Conservation (phyloP, 2,113 vertebrate genomes). For the Sinocyclocheilus maitianheensis region DNA sequence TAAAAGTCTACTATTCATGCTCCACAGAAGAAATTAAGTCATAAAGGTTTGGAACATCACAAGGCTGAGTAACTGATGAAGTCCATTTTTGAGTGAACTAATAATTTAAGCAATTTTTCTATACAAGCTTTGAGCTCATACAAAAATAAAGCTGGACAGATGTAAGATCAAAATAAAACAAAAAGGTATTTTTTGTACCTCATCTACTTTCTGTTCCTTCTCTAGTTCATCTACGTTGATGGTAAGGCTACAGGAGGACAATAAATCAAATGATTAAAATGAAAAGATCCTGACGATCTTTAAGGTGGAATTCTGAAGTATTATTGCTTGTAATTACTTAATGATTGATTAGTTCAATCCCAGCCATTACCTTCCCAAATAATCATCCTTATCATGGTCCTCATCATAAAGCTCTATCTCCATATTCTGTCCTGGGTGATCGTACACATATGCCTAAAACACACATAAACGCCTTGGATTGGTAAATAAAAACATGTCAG, state of each 20-base stretch:
- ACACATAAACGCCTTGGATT: conserved; percentile 9
- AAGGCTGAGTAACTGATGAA: not conserved
- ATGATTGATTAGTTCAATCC: not conserved
- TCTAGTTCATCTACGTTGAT: conserved; percentile 85
- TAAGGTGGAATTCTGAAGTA: not conserved
- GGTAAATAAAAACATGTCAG: not conserved
- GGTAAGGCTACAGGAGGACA: conserved; percentile 60
- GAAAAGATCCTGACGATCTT: not conserved
- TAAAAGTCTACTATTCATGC: not conserved
- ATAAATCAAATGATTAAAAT: not conserved
- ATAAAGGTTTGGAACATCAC: not conserved
- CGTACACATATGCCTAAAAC: conserved; percentile 83
- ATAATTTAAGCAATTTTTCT: not conserved
- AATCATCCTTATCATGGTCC: conserved; percentile 95
- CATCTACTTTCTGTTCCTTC: conserved; percentile 86
- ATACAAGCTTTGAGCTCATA: not conserved
- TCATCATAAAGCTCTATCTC: conserved; percentile 93
- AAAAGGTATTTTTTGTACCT: conserved; percentile 71
- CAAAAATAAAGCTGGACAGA: not conserved
- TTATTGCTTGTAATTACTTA: not conserved
- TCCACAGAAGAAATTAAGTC: not conserved
- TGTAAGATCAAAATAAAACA: not conserved
- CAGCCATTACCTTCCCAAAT: conserved; percentile 85
- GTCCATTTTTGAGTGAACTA: not conserved
- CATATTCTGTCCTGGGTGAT: conserved; percentile 79